phyloP scores from a whole-genome alignment of 2,888 invertebrate species.

The Chloromyia formosa region DNA sequence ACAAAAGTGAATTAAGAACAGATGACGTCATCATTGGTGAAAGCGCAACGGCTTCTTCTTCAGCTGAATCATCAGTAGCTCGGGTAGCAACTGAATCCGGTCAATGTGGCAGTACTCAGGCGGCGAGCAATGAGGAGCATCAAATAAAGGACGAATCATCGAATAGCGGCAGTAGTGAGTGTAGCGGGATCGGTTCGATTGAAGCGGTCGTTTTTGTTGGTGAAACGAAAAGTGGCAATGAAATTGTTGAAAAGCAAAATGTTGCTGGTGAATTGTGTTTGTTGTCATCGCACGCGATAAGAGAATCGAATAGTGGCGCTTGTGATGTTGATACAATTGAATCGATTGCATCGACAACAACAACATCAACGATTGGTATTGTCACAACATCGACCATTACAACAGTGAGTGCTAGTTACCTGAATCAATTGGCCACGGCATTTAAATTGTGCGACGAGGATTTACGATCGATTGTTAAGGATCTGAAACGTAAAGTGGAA shows the following conservation, averaged over 20 bases:
- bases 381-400: not conserved
- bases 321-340: not conserved
- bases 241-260: conserved; percentile 20
- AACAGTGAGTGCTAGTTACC: conserved; percentile 59
- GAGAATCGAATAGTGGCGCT: conserved; percentile 24
- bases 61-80: conserved; percentile 13
- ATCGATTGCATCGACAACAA: conserved; percentile 5
- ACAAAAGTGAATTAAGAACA: not conserved
- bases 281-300: not conserved
- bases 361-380: not conserved
- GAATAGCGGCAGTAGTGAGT: conserved; percentile 2
- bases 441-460: conserved; percentile 63
- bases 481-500: conserved; percentile 63
- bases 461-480: conserved; percentile 61
- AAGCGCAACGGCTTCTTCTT: conserved; percentile 8
- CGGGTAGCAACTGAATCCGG: conserved; percentile 46
- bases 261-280: conserved; percentile 15
- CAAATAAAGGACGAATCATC: not conserved
- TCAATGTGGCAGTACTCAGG: not conserved
- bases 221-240: conserved; percentile 14
- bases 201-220: not conserved
- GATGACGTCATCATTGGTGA: conserved; percentile 16
- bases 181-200: conserved; percentile 7
- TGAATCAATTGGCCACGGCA: conserved; percentile 62
- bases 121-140: not conserved